Percentiles rank a stretch among this genome's conserved stretches.
These are phyloP conservation scores for Leucania comma DNA, from an alignment of 2,888 invertebrate genomes.

Conservation along the genomic window DNA sequence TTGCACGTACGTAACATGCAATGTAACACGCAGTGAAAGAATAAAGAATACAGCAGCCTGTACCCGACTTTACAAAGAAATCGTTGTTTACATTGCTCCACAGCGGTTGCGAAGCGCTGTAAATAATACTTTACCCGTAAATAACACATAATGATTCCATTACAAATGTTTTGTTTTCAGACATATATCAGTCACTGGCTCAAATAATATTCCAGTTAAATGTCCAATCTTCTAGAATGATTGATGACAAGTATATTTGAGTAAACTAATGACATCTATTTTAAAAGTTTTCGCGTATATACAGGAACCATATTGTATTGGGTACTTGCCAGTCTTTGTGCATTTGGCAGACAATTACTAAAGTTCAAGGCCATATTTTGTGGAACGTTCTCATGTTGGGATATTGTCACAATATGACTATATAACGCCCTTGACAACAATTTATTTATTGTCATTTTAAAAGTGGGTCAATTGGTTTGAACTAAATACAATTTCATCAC, in stretches of 20 bases:
- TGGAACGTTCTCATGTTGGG: conserved; percentile 41
- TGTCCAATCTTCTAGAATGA: conserved; percentile 45
- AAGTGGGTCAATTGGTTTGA: conserved; percentile 69
- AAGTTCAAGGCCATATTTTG: conserved; percentile 72
- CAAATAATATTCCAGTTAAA: conserved; percentile 17
- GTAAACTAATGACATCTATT: conserved; percentile 51
- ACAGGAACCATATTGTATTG: conserved; percentile 68
- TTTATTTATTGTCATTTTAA: conserved; percentile 58
- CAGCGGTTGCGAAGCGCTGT: conserved; percentile 8
- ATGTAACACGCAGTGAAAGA: no score
- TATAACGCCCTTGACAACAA: conserved; percentile 62
- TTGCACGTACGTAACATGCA: no score
- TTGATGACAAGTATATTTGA: conserved; percentile 37
- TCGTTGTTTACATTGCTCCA: conserved; percentile 20
- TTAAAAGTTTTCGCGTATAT: conserved; percentile 48
- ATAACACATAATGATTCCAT: conserved; percentile 19
- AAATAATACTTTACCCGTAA: conserved; percentile 18
- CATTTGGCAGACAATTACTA: conserved; percentile 70
- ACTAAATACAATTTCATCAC: conserved; percentile 65
- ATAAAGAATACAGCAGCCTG: no score
- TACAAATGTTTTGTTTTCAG: conserved; percentile 24
- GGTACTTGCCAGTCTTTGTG: conserved; percentile 68
- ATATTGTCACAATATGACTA: conserved; percentile 42
- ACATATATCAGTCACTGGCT: conserved; percentile 20
- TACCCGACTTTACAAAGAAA: background rate